A percentile compares a stretch with the other conserved stretches of the same genome.
Conservation (phyloP, 2,113 vertebrate species). For the Callipepla californica region DNA sequence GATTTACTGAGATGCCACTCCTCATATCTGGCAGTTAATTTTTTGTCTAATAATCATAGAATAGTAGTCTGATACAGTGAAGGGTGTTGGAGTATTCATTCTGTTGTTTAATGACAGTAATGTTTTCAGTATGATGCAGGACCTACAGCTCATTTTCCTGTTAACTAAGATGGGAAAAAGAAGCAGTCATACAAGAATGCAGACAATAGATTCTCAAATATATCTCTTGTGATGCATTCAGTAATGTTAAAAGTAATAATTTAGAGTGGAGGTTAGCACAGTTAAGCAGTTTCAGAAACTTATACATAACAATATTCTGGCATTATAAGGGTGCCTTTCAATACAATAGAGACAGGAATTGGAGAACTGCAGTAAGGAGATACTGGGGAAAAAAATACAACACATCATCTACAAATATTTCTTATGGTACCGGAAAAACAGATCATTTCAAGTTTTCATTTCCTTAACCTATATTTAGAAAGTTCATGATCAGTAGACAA, state of each 20-base stretch:
- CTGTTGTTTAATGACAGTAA: background rate
- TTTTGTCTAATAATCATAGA: background rate
- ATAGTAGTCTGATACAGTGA: background rate
- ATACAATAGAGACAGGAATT: background rate
- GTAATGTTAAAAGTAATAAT: background rate
- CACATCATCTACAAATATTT: background rate
- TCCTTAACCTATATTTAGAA: background rate
- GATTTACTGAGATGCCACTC: background rate
- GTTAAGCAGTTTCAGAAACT: background rate
- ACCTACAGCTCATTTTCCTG: background rate
- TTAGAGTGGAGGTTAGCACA: background rate
- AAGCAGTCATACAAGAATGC: background rate
- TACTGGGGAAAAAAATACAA: background rate
- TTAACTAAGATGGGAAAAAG: background rate
- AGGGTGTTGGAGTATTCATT: background rate
- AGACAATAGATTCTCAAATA: background rate
- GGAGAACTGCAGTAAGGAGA: background rate
- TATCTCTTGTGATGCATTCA: background rate
- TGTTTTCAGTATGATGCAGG: background rate
- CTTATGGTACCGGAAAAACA: background rate
- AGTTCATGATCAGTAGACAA: background rate
- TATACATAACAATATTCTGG: background rate
- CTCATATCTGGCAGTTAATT: background rate
- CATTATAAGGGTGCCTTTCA: background rate
- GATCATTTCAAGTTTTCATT: background rate